These are phyloP conservation scores for Fabriciana adippe DNA, from an alignment of 2,888 invertebrate genomes.

Conservation along the genomic window DNA sequence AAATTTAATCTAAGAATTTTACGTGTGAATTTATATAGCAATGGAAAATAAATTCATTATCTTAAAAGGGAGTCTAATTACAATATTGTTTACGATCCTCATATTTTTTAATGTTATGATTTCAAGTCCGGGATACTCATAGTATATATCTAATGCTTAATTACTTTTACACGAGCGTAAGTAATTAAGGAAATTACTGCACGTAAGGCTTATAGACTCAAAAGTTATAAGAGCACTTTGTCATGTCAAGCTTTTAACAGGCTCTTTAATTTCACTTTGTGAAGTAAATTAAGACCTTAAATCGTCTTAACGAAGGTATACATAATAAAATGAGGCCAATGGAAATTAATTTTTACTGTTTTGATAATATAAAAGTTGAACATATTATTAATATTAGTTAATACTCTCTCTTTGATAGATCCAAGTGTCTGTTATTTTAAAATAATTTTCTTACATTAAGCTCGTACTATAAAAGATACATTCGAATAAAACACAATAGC, in stretches of 20 bases:
- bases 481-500: too few species aligned
- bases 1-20: constrained; percentile 30
- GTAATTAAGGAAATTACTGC: constrained; percentile 73
- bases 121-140: background rate
- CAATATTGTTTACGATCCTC: constrained; percentile 44
- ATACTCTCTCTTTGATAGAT: too few species aligned
- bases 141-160: constrained; percentile 43
- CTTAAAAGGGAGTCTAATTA: constrained; percentile 41
- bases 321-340: constrained; percentile 32
- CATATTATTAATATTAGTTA: too few species aligned
- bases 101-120: constrained; percentile 37
- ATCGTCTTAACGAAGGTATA: constrained; percentile 69
- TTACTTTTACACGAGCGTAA: constrained; percentile 56
- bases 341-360: constrained; percentile 22
- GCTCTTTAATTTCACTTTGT: constrained; percentile 79
- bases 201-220: constrained; percentile 71
- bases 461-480: too few species aligned
- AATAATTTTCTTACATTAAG: too few species aligned
- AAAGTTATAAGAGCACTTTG: constrained; percentile 78
- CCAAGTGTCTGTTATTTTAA: too few species aligned
- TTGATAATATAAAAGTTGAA: background rate
- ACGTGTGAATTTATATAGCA: constrained; percentile 29
- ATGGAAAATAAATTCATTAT: constrained; percentile 42
- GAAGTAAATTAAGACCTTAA: constrained; percentile 78
- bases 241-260: constrained; percentile 79